Percentiles rank a stretch among this genome's conserved stretches.
Conservation (phyloP, 2,888 invertebrate species). For the Campopleginae sp. region DNA sequence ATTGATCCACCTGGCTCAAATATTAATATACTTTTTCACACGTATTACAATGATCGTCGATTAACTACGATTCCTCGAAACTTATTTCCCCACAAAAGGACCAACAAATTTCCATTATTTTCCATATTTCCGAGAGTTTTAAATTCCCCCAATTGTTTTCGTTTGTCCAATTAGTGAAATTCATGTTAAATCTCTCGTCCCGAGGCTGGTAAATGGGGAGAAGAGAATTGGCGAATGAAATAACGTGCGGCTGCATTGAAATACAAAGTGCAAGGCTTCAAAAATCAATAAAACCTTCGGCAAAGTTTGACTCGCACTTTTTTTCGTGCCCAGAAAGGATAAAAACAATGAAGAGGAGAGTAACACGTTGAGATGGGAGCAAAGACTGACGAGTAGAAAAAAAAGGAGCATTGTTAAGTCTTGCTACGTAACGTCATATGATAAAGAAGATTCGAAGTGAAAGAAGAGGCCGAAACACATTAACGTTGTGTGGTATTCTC, state of each 20-base stretch:
- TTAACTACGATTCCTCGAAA: background rate
- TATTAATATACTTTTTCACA: constrained; percentile 3
- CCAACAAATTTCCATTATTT: background rate
- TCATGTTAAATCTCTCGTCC: background rate
- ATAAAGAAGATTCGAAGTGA: constrained; percentile 42
- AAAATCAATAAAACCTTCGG: constrained; percentile 18
- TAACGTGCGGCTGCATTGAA: background rate
- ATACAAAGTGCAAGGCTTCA: constrained; percentile 7
- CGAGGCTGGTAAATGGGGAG: background rate
- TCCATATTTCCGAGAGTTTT: background rate
- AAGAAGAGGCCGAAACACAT: constrained; percentile 54
- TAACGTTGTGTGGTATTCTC: constrained; percentile 38
- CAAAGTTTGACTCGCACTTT: constrained; percentile 42
- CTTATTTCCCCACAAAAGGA: background rate
- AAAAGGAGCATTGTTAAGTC: constrained; percentile 14
- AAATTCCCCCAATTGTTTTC: background rate
- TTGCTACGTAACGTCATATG: constrained; percentile 49
- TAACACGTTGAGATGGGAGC: background rate
- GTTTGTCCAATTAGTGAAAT: background rate
- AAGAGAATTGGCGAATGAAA: background rate
- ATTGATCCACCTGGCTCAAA: background rate
- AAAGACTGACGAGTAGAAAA: background rate
- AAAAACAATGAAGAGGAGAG: background rate
- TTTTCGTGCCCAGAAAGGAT: background rate
- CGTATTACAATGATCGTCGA: background rate